Evolutionary conservation across 2,888 invertebrate species (phyloP).

Genomic region (Gnatocerus cornutus): DNA sequence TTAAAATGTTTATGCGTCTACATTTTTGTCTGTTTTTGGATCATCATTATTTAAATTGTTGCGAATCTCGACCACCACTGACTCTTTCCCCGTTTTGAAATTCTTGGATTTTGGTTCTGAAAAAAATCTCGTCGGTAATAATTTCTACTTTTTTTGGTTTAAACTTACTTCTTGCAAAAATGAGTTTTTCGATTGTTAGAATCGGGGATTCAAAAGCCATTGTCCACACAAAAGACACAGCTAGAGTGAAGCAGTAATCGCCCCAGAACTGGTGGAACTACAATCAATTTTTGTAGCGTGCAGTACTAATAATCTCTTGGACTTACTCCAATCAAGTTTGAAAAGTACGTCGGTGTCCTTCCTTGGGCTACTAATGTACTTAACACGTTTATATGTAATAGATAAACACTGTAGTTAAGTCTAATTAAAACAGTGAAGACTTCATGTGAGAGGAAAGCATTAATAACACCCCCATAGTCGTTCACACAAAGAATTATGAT

Average conservation of each 20-base stretch:
- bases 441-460: conserved; percentile 71
- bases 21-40: no score
- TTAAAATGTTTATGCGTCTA: no score
- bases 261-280: conserved; percentile 59
- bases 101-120: neutral
- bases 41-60: neutral
- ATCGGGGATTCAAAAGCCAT: conserved; percentile 70
- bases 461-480: conserved; percentile 64
- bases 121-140: neutral
- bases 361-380: conserved; percentile 44
- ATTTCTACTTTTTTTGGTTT: no score
- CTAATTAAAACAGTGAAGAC: conserved; percentile 73
- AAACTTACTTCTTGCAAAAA: conserved; percentile 50
- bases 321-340: conserved; percentile 50
- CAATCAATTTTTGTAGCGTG: conserved; percentile 7
- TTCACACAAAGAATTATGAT: conserved; percentile 54
- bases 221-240: conserved; percentile 66
- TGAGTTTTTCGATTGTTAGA: conserved; percentile 68
- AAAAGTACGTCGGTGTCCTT: conserved; percentile 14
- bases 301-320: no score
- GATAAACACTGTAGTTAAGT: conserved; percentile 72
- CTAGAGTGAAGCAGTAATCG: conserved; percentile 68
- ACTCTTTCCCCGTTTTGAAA: neutral
- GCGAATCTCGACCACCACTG: neutral
- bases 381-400: conserved; percentile 70